Conservation (phyloP, 2,888 invertebrate species). For the Caradrina kadenii region DNA sequence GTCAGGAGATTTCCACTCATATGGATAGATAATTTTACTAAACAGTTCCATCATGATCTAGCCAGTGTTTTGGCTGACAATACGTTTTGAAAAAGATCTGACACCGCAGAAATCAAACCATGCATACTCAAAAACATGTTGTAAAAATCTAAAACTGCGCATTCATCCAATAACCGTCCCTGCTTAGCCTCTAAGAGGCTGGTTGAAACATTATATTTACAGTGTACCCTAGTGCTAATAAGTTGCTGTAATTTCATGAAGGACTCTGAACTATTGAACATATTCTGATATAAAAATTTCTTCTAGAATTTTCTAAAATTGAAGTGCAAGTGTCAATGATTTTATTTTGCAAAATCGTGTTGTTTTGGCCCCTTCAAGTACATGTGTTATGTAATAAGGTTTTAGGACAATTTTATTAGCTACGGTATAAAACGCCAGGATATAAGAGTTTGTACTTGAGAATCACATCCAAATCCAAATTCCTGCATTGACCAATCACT, state of each 20-base stretch:
- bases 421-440: conserved; percentile 35
- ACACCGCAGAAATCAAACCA: neutral
- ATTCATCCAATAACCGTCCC: conserved; percentile 69
- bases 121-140: neutral
- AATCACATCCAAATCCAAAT: conserved; percentile 45
- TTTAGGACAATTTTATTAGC: conserved; percentile 29
- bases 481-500: conserved; percentile 22
- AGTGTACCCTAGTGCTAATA: conserved; percentile 66
- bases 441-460: conserved; percentile 53
- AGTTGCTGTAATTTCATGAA: conserved; percentile 63
- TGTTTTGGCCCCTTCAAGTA: conserved; percentile 62
- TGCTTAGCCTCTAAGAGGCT: conserved; percentile 87
- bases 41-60: neutral
- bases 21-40: too few species aligned
- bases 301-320: conserved; percentile 29
- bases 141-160: conserved; percentile 82
- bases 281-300: conserved; percentile 20
- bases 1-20: too few species aligned
- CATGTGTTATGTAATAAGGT: conserved; percentile 30
- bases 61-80: neutral
- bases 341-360: conserved; percentile 34
- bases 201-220: conserved; percentile 78
- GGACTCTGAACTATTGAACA: conserved; percentile 59
- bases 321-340: conserved; percentile 52
- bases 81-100: neutral